Evolutionary conservation across 2,797 vertebrate genomes (phyloP).

Genomic region (Huso huso): DNA sequence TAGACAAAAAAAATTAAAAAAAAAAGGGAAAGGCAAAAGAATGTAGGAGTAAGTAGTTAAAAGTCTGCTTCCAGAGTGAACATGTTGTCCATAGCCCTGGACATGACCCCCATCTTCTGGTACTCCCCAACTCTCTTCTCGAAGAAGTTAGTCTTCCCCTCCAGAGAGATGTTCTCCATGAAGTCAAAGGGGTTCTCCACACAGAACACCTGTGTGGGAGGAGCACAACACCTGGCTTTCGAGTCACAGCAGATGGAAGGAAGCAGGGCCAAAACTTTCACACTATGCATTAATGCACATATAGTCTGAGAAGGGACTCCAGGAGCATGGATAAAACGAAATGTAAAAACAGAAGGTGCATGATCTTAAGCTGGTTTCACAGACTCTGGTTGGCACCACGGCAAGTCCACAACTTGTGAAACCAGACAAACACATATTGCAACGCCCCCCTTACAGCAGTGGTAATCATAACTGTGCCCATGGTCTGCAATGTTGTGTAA

Average conservation of each 20-base stretch:
- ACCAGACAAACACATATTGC: no score
- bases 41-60: constrained; percentile 29
- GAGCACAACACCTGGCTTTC: not conserved
- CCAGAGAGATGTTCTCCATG: constrained; percentile 74
- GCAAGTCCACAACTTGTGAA: no score
- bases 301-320: not conserved
- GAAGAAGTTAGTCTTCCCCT: constrained; percentile 76
- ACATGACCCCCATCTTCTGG: constrained; percentile 69
- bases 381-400: no score
- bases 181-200: constrained; percentile 72
- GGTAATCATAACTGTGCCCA: no score
- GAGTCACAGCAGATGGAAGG: not conserved
- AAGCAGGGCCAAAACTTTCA: no score
- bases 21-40: not conserved
- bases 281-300: not conserved
- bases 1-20: no score
- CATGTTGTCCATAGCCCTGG: constrained; percentile 59
- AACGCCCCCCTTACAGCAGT: no score
- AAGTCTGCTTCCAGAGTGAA: constrained; percentile 73
- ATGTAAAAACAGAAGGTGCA: not conserved
- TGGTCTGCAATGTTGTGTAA: not conserved
- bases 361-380: no score
- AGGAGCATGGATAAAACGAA: not conserved
- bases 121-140: constrained; percentile 69
- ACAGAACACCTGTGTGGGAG: constrained; percentile 47